Percentiles rank a stretch among this genome's conserved stretches.
Evolutionary conservation across 2,888 invertebrate species (phyloP).

Genomic region (Dendrolimus pini): DNA sequence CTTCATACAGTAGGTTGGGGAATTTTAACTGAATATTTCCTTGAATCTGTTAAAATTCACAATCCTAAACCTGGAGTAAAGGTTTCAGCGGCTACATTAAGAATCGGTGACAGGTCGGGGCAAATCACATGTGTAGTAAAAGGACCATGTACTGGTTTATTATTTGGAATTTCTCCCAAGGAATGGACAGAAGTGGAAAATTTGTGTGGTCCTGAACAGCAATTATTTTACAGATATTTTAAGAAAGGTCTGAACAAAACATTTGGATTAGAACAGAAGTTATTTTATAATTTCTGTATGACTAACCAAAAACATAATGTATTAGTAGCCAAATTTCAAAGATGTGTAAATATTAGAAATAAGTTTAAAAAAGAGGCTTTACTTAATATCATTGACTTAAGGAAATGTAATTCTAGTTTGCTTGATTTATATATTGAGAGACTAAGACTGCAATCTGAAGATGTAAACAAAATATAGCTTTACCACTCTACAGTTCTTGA

Average conservation of each 20-base stretch:
- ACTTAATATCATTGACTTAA: conserved; percentile 47
- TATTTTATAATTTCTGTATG: conserved; percentile 65
- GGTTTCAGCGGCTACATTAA: conserved; percentile 47
- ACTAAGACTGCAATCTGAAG: conserved; percentile 17
- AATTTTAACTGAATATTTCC: conserved; percentile 48
- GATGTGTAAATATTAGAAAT: conserved; percentile 48
- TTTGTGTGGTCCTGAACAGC: conserved; percentile 40
- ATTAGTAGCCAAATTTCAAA: conserved; percentile 44
- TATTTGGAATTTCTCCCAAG: conserved; percentile 47
- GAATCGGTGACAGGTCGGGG: conserved; percentile 52
- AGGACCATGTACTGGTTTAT: conserved; percentile 41
- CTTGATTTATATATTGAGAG: conserved; percentile 44
- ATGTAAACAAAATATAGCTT: not conserved
- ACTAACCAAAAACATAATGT: conserved; percentile 45
- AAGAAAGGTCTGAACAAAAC: conserved; percentile 50
- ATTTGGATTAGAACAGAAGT: conserved; percentile 50
- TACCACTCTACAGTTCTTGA: no score
- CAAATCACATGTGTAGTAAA: conserved; percentile 51
- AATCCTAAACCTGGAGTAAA: conserved; percentile 27
- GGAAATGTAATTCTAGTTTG: conserved; percentile 37
- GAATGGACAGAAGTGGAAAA: conserved; percentile 59
- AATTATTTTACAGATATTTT: conserved; percentile 64
- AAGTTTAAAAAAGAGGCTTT: conserved; percentile 50
- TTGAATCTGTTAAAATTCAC: conserved; percentile 65
- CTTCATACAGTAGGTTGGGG: conserved; percentile 49